Evolutionary conservation across 2,113 vertebrate genomes (phyloP).

Genomic region (Melanostigma gelatinosum): DNA sequence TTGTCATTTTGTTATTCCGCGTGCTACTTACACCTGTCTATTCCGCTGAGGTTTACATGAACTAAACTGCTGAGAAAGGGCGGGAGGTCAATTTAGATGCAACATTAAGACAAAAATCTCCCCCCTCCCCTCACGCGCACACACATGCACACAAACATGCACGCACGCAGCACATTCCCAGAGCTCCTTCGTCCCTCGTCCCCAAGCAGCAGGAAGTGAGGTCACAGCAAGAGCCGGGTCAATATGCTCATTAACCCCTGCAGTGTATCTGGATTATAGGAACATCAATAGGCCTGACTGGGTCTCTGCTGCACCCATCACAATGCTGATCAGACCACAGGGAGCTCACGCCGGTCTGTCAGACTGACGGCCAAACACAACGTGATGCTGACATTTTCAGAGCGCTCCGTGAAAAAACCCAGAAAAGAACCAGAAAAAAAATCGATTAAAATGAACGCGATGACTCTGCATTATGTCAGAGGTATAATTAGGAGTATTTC

Average conservation of each 20-base stretch:
- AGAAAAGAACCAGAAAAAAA: neutral
- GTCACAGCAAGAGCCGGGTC: slow-evolving; percentile 73
- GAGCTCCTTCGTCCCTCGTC: slow-evolving; percentile 32
- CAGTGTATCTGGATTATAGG: slow-evolving; percentile 70
- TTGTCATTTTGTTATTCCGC: slow-evolving; percentile 66
- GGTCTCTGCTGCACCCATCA: slow-evolving; percentile 33
- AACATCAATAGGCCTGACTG: slow-evolving; percentile 72
- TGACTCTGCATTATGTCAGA: neutral
- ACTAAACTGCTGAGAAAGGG: slow-evolving; percentile 50
- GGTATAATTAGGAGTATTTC: neutral
- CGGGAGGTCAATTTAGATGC: slow-evolving; percentile 71
- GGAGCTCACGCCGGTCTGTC: slow-evolving; percentile 39
- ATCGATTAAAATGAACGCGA: too few species aligned
- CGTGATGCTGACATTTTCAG: slow-evolving; percentile 26
- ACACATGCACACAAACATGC: slow-evolving; percentile 39
- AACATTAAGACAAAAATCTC: slow-evolving; percentile 48
- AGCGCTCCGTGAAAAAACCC: neutral
- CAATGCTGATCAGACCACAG: slow-evolving; percentile 44
- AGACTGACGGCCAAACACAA: slow-evolving; percentile 31
- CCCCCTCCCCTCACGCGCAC: neutral
- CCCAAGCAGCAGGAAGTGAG: slow-evolving; percentile 76
- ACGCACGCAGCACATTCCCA: slow-evolving; percentile 44
- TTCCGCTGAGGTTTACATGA: slow-evolving; percentile 69
- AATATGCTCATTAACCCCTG: slow-evolving; percentile 78
- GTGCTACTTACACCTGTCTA: slow-evolving; percentile 62